Conservation (phyloP, 2,113 vertebrate genomes). For the Nettapus auritus region DNA sequence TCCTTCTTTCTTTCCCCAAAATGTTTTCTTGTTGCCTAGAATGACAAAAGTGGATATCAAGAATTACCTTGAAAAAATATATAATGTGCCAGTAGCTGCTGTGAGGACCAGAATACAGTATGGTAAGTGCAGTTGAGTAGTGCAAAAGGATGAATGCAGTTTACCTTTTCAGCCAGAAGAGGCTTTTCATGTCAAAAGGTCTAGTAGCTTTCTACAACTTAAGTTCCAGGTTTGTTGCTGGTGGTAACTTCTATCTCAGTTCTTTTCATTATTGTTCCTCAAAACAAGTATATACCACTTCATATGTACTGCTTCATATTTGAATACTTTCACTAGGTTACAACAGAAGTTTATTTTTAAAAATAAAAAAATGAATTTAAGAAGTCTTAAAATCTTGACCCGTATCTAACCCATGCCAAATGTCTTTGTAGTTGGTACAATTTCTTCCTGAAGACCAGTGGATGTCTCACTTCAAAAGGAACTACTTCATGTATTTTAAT, state of each 20-base stretch:
- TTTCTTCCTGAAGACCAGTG: not conserved
- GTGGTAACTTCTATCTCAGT: not conserved
- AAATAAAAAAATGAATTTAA: not conserved
- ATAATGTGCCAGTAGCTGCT: conserved; percentile 86
- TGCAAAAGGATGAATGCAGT: not conserved
- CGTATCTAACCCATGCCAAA: not conserved
- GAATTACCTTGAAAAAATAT: conserved; percentile 94
- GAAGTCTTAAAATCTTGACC: not conserved
- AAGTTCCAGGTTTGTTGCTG: not conserved
- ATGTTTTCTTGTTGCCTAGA: conserved; percentile 70
- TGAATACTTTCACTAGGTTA: not conserved
- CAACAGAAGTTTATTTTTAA: not conserved
- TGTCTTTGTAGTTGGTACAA: not conserved
- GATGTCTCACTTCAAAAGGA: not conserved
- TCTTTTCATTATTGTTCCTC: not conserved
- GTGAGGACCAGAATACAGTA: conserved; percentile 93
- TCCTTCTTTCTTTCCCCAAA: not conserved
- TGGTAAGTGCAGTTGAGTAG: conserved; percentile 76
- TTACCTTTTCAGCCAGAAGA: not conserved
- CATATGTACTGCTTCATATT: rapidly evolving
- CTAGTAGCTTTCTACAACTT: not conserved
- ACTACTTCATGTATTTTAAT: not conserved
- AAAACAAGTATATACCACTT: not conserved
- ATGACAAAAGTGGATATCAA: conserved; percentile 94
- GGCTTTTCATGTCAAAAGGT: not conserved